Evolutionary conservation across 1,140 invertebrate species (phyloP).

Genomic region (Bombus cullumanus): DNA sequence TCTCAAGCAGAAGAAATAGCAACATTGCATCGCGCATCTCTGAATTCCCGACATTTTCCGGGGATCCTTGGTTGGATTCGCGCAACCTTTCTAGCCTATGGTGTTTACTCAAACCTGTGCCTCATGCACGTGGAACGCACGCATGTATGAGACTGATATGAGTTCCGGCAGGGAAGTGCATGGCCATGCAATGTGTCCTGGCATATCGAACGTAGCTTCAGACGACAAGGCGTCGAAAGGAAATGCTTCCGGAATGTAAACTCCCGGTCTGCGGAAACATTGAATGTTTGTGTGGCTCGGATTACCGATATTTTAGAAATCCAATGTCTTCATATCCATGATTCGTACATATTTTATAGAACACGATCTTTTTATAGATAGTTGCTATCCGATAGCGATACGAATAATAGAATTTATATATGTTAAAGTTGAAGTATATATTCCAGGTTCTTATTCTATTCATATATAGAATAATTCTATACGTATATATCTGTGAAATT

Average conservation of each 20-base stretch:
- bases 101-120: constrained; percentile 10
- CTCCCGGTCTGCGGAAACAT: not conserved
- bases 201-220: not conserved
- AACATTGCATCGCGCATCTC: constrained; percentile 10
- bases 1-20: constrained; percentile 15
- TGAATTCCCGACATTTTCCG: constrained; percentile 8
- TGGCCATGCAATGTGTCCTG: not conserved
- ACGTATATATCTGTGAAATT: not conserved
- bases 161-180: constrained; percentile 10
- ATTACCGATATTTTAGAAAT: not conserved
- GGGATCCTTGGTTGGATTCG: not conserved
- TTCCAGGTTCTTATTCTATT: too few relatives aligned
- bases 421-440: too few relatives aligned
- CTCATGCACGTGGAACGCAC: not conserved
- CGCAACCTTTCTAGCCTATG: not conserved
- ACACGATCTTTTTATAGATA: not conserved
- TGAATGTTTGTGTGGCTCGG: not conserved
- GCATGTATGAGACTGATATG: constrained; percentile 12
- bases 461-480: not conserved
- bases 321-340: not conserved
- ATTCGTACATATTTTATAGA: not conserved
- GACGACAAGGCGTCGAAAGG: constrained; percentile 9
- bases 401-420: too few relatives aligned
- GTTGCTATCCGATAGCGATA: too few relatives aligned
- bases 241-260: constrained; percentile 5